Conservation (phyloP, 2,797 vertebrate species). For the Heliangelus exortis region DNA sequence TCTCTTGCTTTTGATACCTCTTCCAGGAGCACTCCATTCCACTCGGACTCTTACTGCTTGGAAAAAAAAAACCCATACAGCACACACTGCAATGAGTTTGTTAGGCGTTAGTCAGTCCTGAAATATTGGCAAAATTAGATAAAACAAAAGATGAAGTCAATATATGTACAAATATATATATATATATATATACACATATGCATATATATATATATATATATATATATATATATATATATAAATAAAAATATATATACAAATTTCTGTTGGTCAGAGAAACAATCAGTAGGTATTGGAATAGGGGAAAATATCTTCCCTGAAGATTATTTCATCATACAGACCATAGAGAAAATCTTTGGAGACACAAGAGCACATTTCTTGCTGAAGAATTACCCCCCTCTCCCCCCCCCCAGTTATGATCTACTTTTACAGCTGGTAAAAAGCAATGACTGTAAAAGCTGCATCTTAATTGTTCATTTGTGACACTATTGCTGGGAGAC, state of each 20-base stretch:
- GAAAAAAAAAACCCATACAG: neutral
- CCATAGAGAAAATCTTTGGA: neutral
- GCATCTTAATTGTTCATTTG: neutral
- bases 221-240: too few relatives aligned
- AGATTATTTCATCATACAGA: neutral
- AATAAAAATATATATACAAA: neutral
- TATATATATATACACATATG: too few relatives aligned
- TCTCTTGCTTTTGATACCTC: neutral
- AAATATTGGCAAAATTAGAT: neutral
- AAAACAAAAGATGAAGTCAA: neutral
- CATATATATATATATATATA: too few relatives aligned
- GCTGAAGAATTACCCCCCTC: neutral
- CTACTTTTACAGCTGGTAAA: neutral
- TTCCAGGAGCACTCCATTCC: neutral
- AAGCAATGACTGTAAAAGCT: neutral
- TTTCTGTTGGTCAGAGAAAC: neutral
- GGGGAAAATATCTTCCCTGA: neutral
- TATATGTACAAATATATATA: too few relatives aligned
- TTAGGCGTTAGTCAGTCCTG: neutral
- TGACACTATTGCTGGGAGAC: neutral
- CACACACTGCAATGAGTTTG: neutral
- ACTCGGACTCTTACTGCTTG: neutral
- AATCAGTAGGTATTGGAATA: neutral
- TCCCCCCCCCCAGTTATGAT: neutral
- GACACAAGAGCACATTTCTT: neutral